A percentile compares a stretch with the other conserved stretches of the same genome.
phyloP scores from a whole-genome alignment of 2,888 invertebrate species.

The Ligdia adustata region DNA sequence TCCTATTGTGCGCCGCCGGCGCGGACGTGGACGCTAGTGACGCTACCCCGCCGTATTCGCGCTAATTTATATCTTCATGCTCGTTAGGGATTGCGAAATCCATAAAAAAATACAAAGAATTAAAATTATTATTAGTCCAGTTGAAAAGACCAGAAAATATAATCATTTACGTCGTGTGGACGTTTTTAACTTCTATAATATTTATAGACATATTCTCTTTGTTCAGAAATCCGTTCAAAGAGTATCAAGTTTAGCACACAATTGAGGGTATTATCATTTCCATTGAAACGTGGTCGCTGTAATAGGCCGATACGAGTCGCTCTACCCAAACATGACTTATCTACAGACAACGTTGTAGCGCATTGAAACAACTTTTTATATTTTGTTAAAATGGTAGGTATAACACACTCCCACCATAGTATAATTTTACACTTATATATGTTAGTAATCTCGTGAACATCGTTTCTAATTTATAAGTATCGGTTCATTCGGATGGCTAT shows the following conservation, averaged over 20 bases:
- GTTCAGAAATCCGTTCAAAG: constrained; percentile 63
- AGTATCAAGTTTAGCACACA: constrained; percentile 74
- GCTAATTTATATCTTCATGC: constrained; percentile 82
- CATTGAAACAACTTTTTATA: constrained; percentile 37
- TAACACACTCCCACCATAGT: constrained; percentile 13
- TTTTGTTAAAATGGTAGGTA: constrained; percentile 12
- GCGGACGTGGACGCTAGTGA: constrained; percentile 64
- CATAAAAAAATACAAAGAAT: constrained; percentile 58
- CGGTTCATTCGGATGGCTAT: constrained; percentile 53
- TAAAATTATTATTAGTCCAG: constrained; percentile 60
- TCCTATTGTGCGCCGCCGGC: constrained; percentile 52
- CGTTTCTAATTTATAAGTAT: constrained; percentile 59
- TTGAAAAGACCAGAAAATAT: constrained; percentile 68
- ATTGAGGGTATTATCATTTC: constrained; percentile 75
- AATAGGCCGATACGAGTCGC: constrained; percentile 55
- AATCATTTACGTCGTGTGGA: constrained; percentile 61
- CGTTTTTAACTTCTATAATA: constrained; percentile 66
- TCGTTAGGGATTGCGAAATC: constrained; percentile 66
- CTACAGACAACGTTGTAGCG: constrained; percentile 32
- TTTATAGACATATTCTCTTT: constrained; percentile 72
- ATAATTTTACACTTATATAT: constrained; percentile 46
- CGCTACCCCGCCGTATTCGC: no score
- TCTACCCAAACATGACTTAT: constrained; percentile 47
- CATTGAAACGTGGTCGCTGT: constrained; percentile 65
- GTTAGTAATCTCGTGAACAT: constrained; percentile 46